These are phyloP conservation scores for Nematolebias whitei DNA, from an alignment of 2,113 vertebrate genomes.

Conservation along the genomic window DNA sequence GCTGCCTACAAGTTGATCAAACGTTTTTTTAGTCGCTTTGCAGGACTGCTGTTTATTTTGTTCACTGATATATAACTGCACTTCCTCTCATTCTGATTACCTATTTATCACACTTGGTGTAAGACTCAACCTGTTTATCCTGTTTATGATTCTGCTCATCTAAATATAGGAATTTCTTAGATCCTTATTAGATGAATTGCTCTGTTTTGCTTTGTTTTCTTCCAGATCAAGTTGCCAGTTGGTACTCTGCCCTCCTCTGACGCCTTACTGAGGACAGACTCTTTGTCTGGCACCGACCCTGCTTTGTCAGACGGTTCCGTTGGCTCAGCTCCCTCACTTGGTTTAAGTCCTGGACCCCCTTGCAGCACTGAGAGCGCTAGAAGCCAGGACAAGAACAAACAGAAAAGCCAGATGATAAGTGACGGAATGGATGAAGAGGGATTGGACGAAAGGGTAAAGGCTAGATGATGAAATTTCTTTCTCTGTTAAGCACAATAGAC, in stretches of 20 bases:
- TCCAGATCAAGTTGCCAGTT: conserved; percentile 81
- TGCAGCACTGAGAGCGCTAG: conserved; percentile 82
- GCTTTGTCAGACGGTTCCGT: conserved; percentile 82
- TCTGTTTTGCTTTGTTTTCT: conserved; percentile 2
- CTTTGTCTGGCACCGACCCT: conserved; percentile 81
- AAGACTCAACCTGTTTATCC: background rate
- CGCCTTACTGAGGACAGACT: conserved; percentile 80
- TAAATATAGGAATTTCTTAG: background rate
- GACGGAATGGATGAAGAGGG: conserved; percentile 69
- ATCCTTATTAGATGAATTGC: background rate
- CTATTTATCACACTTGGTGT: background rate
- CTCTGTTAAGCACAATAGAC: conserved; percentile 1
- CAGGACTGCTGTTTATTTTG: background rate
- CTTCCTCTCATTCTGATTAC: background rate
- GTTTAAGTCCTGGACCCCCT: conserved; percentile 80
- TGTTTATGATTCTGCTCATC: background rate
- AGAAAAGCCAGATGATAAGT: conserved; percentile 85
- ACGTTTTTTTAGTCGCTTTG: too few species aligned
- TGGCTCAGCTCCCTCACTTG: conserved; percentile 81
- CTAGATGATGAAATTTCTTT: background rate
- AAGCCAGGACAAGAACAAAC: conserved; percentile 87
- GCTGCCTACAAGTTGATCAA: background rate
- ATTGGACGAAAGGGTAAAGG: conserved; percentile 68
- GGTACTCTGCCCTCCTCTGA: conserved; percentile 79
- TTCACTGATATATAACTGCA: background rate